Evolutionary conservation across 2,797 vertebrate genomes (phyloP), one percentile per base, ranked within the genome.

Genomic region (Potorous gilbertii): DNA sequence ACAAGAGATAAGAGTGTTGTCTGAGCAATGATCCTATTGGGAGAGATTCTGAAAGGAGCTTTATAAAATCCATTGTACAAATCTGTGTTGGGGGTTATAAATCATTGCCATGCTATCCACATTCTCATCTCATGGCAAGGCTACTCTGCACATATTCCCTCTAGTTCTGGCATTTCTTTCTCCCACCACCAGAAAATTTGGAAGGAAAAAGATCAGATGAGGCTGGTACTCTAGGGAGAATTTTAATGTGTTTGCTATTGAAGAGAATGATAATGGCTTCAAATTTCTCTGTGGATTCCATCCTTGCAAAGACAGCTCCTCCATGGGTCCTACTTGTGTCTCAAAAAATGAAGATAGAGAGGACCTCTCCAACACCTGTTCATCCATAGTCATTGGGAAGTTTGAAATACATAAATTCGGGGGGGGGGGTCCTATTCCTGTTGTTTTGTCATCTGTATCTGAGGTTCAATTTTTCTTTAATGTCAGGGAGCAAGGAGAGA

Each of bases 21-120:
- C 97, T 96, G 98, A 94, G 95, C 98, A 0, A 99, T 98, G 98
- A 99, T 99, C 97, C 99, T 98, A 98, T 99, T 99, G 21, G 99
- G 99, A 54, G 99, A 97, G 87, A 99, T 99, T 98, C 98, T 99
- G 95, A 99, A 99, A 31, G 50, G 99, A 9, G 99, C 98, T 0
- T 99, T 99, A 98, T 99, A 99, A 98, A 99, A 99, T 98, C 99
- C 59, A 66, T 34, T 5, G 4, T 66, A 13, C 31, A 66, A n/a
- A 34, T 34, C 12, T 66, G 13, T 66, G 59, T 3, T 14, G 59
- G 31, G 59, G 14, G 4, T 34, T 66, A 34, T n/a, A 34, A n/a
- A 66, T 66, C 59, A 66, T 14, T 66, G 59, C 31, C 59, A 66
- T 66, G 31, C 12, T 16, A 34, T 12, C 31, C 31, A 34, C 12